Conservation (phyloP, 2,113 vertebrate genomes). For the Pelecanoides urinatrix region DNA sequence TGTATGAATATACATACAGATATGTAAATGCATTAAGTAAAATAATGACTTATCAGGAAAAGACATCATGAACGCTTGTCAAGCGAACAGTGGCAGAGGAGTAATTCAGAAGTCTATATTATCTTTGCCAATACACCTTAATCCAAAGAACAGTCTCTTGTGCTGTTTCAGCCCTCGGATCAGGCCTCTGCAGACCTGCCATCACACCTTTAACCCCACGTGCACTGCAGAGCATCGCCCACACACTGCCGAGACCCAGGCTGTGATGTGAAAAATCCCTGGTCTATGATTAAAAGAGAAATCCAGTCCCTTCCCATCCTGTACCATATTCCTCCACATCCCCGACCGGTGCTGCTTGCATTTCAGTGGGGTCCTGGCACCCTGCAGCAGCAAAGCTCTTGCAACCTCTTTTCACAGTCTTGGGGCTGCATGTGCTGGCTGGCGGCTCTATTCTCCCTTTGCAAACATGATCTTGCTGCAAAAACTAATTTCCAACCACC, state of each 20-base stretch:
- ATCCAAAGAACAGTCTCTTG: neutral
- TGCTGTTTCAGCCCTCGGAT: neutral
- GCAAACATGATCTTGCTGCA: neutral
- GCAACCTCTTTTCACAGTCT: neutral
- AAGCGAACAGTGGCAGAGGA: neutral
- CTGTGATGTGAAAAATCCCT: neutral
- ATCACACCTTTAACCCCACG: neutral
- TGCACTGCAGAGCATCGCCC: neutral
- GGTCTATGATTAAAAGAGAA: neutral
- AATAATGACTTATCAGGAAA: neutral
- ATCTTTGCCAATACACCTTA: neutral
- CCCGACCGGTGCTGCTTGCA: neutral
- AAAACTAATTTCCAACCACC: neutral
- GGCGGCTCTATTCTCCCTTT: conserved; percentile 7
- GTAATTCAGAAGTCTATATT: neutral
- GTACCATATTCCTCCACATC: neutral
- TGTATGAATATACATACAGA: neutral
- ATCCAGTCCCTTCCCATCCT: neutral
- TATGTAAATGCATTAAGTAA: neutral
- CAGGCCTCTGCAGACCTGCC: neutral
- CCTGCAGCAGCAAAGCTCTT: neutral
- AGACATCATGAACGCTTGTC: neutral
- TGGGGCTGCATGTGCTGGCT: neutral
- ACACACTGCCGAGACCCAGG: neutral
- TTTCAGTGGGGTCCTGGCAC: neutral